Base-by-base conservation (phyloP, 2,113 vertebrate species). In the Nothoprocta perdicaria region DNA sequence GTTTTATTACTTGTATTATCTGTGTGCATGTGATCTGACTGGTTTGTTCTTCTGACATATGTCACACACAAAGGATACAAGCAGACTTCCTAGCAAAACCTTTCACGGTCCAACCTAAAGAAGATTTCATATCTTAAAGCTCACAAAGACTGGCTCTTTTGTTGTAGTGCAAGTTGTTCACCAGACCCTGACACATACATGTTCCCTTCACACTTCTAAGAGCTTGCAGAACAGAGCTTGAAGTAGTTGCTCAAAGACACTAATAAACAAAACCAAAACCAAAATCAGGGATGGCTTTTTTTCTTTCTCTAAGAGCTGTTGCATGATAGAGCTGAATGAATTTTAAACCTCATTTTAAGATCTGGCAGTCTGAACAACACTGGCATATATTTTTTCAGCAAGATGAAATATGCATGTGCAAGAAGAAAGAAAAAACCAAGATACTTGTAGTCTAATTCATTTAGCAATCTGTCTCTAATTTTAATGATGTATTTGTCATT, bases 401-500 rank as follows among this genome's bases (percentile, higher is more conserved):
- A 75, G 69, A 95, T 94, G 75, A 94, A 93, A 86, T 88, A 93
- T 86, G 53, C 91, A 79, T 93, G 85, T 91, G 61, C 46, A 95
- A 96, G 57, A 94, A 89, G 73, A 86, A 92, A 80, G 62, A 77
- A 90, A 88, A 94, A 90, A 17, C 2, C 41, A 92, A 86, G 86
- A 94, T 86, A 93, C 84, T 92, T 83, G 35, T 90, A 89, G 77
- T 91, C 52, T 96, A 95, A 94, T 91, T 72, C 89, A 87, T 86
- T 96, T 92, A 93, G 76, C 94, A 96, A 94, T 96, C 94, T 96
- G 95, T 96, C 88, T 95, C 80, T 84, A 91, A 94, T 96, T 95
- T 95, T 96, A 95, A 95, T 96, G 89, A 96, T 96, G 89, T 92
- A 96, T 96, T 94, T 95, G 72, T 92, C 90, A 92, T 93, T 96